Percentiles rank a stretch among this genome's conserved stretches.
Conservation (phyloP, 2,888 invertebrate species). For the Keiferia lycopersicella region DNA sequence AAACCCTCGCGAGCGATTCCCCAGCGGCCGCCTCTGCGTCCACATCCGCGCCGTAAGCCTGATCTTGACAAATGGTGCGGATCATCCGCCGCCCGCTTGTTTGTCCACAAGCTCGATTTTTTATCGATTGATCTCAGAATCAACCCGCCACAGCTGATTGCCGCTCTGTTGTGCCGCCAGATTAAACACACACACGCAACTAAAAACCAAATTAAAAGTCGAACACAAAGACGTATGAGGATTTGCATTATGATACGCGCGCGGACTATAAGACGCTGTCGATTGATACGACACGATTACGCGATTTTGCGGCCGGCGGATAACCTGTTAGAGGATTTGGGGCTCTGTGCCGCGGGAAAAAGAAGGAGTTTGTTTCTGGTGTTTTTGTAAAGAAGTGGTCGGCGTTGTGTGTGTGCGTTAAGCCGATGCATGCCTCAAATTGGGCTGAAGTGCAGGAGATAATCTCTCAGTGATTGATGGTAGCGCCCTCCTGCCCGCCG, state of each 20-base stretch:
- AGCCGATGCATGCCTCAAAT: slow-evolving; percentile 75
- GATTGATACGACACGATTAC: slow-evolving; percentile 19
- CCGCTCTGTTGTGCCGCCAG: slow-evolving; percentile 75
- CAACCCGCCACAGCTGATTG: slow-evolving; percentile 73
- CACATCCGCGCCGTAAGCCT: slow-evolving; percentile 54
- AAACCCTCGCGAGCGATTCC: slow-evolving; percentile 22
- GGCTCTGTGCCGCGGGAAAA: slow-evolving; percentile 37
- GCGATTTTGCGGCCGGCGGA: slow-evolving; percentile 21
- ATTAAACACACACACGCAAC: slow-evolving; percentile 52
- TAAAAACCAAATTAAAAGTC: slow-evolving; percentile 57
- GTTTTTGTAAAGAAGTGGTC: slow-evolving; percentile 15
- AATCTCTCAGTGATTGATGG: slow-evolving; percentile 85
- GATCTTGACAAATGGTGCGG: slow-evolving; percentile 79
- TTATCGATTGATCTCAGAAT: slow-evolving; percentile 70
- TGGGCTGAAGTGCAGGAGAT: slow-evolving; percentile 83
- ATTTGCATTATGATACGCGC: slow-evolving; percentile 65
- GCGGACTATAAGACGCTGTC: slow-evolving; percentile 34
- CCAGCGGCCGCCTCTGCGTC: slow-evolving; percentile 21
- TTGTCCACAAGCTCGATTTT: slow-evolving; percentile 72
- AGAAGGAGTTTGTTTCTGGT: slow-evolving; percentile 28
- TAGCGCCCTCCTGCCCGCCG: slow-evolving; percentile 46
- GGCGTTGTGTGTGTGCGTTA: slow-evolving; percentile 60
- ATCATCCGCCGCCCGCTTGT: slow-evolving; percentile 69
- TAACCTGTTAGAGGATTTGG: slow-evolving; percentile 32
- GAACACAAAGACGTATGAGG: slow-evolving; percentile 59